Evolutionary conservation across 2,113 vertebrate species (phyloP).

Genomic region (Embiotoca jacksoni): DNA sequence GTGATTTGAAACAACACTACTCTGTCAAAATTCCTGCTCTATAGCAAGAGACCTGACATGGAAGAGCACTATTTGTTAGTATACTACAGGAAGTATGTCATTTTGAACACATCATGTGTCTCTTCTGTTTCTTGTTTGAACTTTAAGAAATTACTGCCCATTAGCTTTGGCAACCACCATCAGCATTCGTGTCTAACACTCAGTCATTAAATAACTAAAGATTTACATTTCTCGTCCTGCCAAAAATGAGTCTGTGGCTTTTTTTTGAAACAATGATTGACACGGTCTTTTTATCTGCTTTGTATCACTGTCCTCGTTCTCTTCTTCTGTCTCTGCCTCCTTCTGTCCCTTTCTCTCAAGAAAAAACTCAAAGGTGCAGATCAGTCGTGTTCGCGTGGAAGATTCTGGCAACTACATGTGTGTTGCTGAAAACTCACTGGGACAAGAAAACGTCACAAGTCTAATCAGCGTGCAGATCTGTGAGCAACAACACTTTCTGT

Average conservation of each 20-base stretch:
- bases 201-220: background rate
- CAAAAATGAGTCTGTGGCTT: slow-evolving; percentile 9
- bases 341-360: slow-evolving; percentile 74
- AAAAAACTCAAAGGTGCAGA: slow-evolving; percentile 98
- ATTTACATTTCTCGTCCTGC: background rate
- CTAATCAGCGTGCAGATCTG: slow-evolving; percentile 94
- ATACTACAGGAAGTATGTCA: background rate
- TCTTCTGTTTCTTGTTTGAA: no score
- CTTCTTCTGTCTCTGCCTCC: background rate
- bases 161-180: no score
- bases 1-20: no score
- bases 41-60: no score
- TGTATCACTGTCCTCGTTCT: slow-evolving; percentile 16
- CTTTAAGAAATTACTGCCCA: no score
- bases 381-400: slow-evolving; percentile 93
- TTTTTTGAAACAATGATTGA: slow-evolving; percentile 27
- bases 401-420: slow-evolving; percentile 97
- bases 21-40: no score
- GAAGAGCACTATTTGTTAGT: no score
- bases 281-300: slow-evolving; percentile 23
- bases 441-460: slow-evolving; percentile 91
- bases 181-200: background rate
- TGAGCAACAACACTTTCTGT: slow-evolving; percentile 80
- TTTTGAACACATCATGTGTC: background rate
- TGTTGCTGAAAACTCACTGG: slow-evolving; percentile 94